phyloP scores from a whole-genome alignment of 2,888 invertebrate genomes.

The Apamea crenata region DNA sequence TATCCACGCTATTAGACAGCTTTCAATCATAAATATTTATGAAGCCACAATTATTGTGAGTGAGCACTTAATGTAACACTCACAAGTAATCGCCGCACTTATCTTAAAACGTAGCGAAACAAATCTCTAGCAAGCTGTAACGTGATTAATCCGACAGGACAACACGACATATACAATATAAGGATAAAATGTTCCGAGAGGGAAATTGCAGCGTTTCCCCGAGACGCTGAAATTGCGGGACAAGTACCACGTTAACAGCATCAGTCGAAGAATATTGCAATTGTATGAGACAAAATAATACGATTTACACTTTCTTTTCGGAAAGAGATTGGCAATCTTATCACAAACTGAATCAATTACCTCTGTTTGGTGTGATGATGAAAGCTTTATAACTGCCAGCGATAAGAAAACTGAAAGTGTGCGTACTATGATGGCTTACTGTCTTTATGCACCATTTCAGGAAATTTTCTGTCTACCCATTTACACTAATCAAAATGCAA shows the following conservation, averaged over 20 bases:
- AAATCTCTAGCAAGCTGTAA: constrained; percentile 73
- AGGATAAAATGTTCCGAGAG: constrained; percentile 77
- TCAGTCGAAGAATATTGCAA: constrained; percentile 75
- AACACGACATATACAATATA: constrained; percentile 65
- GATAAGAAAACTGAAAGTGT: constrained; percentile 5
- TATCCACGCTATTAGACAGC: constrained; percentile 8
- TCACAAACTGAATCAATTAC: constrained; percentile 46
- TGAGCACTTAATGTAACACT: constrained; percentile 46
- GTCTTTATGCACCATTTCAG: background rate
- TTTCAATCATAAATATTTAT: constrained; percentile 23
- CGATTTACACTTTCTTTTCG: constrained; percentile 67
- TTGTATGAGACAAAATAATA: constrained; percentile 69
- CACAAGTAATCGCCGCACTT: constrained; percentile 43
- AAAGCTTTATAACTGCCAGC: background rate
- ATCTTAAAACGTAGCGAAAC: constrained; percentile 67
- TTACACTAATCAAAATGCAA: constrained; percentile 25
- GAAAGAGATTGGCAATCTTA: constrained; percentile 58
- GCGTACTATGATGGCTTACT: background rate
- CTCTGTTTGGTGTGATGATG: constrained; percentile 3
- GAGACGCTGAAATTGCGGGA: constrained; percentile 74
- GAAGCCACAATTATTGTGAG: constrained; percentile 19
- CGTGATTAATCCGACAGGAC: constrained; percentile 77
- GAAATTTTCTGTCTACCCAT: background rate
- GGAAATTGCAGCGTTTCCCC: constrained; percentile 77
- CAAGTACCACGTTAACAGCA: constrained; percentile 72